Evolutionary conservation across 2,888 invertebrate genomes (phyloP).

Genomic region (Nipponacmea schrenckii): DNA sequence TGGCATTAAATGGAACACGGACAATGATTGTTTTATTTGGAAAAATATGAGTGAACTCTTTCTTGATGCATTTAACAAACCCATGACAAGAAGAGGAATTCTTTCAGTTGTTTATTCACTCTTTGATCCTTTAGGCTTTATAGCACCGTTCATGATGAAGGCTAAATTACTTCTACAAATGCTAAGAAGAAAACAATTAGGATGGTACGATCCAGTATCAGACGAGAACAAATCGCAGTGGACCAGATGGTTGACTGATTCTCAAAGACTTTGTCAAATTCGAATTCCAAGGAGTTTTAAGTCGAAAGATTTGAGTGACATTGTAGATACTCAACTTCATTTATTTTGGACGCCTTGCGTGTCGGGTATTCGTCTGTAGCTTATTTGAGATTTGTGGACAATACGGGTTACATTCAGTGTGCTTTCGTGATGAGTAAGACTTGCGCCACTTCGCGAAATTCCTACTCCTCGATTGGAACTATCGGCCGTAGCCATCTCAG

Average conservation of each 20-base stretch:
- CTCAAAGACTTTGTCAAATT: not conserved
- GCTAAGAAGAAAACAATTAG: not conserved
- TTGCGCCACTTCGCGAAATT: not conserved
- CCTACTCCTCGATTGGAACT: not conserved
- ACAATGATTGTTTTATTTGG: not conserved
- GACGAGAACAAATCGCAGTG: constrained; percentile 1
- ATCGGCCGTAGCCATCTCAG: not conserved
- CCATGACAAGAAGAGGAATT: not conserved
- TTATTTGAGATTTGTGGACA: not conserved
- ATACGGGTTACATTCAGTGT: not conserved
- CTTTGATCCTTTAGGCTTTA: not conserved
- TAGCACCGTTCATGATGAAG: not conserved
- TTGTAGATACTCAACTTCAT: not conserved
- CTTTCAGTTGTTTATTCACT: not conserved
- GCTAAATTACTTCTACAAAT: not conserved
- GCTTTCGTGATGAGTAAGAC: not conserved
- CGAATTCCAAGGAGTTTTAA: not conserved
- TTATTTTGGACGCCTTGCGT: not conserved
- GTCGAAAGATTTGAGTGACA: not conserved
- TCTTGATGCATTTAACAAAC: not conserved
- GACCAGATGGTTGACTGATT: not conserved
- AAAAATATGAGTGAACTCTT: not conserved
- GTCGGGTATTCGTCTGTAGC: not conserved
- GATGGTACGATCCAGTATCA: not conserved
- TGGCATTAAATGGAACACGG: not conserved